Conservation (phyloP, 1,140 invertebrate species). For the Drosophila hydei region DNA sequence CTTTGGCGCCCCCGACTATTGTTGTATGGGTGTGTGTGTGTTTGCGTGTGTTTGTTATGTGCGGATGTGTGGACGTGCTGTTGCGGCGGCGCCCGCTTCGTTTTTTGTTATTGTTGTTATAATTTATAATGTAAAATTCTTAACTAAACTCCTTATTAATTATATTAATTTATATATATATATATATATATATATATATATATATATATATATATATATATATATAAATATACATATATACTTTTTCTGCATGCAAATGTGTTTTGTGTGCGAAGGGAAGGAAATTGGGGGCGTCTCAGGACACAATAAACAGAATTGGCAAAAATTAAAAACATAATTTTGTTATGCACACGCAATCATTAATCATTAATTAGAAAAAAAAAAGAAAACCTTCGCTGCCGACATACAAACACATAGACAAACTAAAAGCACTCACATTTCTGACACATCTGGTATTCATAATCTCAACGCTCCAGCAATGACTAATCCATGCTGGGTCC, state of each 20-base stretch:
- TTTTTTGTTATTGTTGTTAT: constrained; percentile 42
- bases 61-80: constrained; percentile 19
- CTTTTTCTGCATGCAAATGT: constrained; percentile 55
- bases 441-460: constrained; percentile 57
- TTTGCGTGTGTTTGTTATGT: constrained; percentile 20
- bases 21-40: constrained; percentile 28
- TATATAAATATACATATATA: constrained; percentile 41
- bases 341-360: constrained; percentile 42
- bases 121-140: constrained; percentile 77
- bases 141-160: constrained; percentile 78
- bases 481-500: constrained; percentile 65
- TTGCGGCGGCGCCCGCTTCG: constrained; percentile 41
- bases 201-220: constrained; percentile 42
- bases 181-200: constrained; percentile 59
- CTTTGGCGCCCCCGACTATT: constrained; percentile 38
- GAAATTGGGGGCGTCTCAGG: constrained; percentile 31
- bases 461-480: constrained; percentile 76
- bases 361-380: constrained; percentile 38
- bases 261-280: constrained; percentile 44
- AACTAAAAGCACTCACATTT: constrained; percentile 74
- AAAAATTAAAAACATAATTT: constrained; percentile 49
- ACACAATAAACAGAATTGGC: constrained; percentile 28
- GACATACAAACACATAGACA: constrained; percentile 56
- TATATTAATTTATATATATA: constrained; percentile 80
- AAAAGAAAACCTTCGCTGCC: constrained; percentile 46